Evolutionary conservation across 2,888 invertebrate genomes (phyloP).

Genomic region (Ceriagrion tenellum): DNA sequence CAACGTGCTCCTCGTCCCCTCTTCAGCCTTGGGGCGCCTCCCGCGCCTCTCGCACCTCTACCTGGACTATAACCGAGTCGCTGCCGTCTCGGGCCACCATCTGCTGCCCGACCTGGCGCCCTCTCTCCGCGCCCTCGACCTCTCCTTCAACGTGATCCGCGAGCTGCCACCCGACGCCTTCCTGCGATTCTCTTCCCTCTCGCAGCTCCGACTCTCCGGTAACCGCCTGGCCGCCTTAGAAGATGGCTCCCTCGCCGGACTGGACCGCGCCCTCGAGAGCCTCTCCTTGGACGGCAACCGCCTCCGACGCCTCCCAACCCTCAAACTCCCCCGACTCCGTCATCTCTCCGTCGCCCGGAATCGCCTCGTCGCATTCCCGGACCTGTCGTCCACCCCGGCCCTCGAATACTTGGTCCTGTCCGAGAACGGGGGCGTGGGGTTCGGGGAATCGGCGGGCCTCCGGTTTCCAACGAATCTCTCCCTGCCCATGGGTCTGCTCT

Average conservation of each 20-base stretch:
- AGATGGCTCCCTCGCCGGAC: constrained; percentile 87
- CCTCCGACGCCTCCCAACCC: constrained; percentile 83
- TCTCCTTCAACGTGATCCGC: constrained; percentile 91
- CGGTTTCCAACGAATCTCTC: constrained; percentile 80
- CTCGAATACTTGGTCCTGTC: constrained; percentile 83
- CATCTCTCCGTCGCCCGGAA: constrained; percentile 90
- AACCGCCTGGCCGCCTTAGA: constrained; percentile 87
- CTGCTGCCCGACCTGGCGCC: constrained; percentile 84
- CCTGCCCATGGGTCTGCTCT: constrained; percentile 85
- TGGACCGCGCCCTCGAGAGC: constrained; percentile 86
- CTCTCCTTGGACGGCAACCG: constrained; percentile 88
- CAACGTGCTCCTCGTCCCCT: constrained; percentile 91
- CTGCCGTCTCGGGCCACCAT: constrained; percentile 90
- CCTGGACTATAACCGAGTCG: constrained; percentile 92
- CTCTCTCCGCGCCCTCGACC: constrained; percentile 80
- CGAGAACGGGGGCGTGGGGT: constrained; percentile 86
- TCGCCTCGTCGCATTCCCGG: constrained; percentile 85
- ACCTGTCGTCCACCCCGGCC: constrained; percentile 69
- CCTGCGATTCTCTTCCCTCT: constrained; percentile 84
- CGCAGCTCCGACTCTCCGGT: constrained; percentile 87
- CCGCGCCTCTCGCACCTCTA: constrained; percentile 87
- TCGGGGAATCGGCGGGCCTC: constrained; percentile 86
- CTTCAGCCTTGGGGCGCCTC: constrained; percentile 89
- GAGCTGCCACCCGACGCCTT: constrained; percentile 91
- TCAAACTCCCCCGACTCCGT: constrained; percentile 83